Evolutionary conservation across 2,888 invertebrate genomes (phyloP), one percentile per base, ranked within the genome.

Genomic region (Nomada fucata): DNA sequence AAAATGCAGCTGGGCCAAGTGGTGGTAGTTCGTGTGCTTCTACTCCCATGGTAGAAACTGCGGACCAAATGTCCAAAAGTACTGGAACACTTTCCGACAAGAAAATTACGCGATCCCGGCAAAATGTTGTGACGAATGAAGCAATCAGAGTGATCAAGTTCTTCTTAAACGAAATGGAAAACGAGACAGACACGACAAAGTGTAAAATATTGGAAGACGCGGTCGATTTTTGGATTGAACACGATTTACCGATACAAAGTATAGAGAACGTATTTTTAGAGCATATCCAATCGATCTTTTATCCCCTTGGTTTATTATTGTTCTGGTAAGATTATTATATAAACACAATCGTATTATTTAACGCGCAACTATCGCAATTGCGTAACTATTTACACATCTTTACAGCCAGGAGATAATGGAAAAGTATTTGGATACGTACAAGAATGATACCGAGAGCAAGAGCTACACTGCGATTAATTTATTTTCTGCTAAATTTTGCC

Each of bases 241-340:
- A 94, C 78, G 89, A 92, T 70, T 89, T 94, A 29, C 93, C 94
- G 1, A 94, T 95, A 77, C 92, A 94, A 13, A 94, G 94, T 71
- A 92, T 96, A 80, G 96, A 96, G 91, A 92, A 92, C 4, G 94
- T 96, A 4, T 93, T 96, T 72, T 91, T 94, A 20, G 95, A 95
- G 80, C 95, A 95, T 75, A 95, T 95, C 94, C 94, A 95, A 79
- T 94, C 94, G 52, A 86, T 93, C 50, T 93, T 90, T 86, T 93
- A 93, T 82, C 91, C 94, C 0, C 88, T 94, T 59, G 93, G 93
- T 74, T 87, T 94, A 69, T 80, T 94, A 36, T 76, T 94, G 26
- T 93, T 92, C 83, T 92, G 93, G 93, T 93, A 87, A 90, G 83
- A 83, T 59, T n/a, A 4, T 59, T 67, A 11, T 36, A 63, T 10